phyloP scores from a whole-genome alignment of 2,797 vertebrate genomes.

The Mergus octosetaceus region DNA sequence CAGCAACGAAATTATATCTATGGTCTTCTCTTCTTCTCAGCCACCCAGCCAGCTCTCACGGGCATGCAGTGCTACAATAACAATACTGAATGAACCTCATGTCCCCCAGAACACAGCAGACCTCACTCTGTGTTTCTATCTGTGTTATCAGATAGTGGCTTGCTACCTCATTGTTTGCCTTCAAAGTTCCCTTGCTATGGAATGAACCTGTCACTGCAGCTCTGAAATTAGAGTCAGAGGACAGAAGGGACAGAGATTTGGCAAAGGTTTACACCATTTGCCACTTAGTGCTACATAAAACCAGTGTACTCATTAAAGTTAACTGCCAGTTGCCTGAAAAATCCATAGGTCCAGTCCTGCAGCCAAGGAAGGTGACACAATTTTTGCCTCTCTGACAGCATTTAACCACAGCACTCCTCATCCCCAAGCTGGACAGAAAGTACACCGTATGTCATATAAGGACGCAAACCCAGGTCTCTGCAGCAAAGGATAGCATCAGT shows the following conservation, averaged over 20 bases:
- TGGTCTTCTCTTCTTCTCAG: neutral
- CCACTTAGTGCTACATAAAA: neutral
- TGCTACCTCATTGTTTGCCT: neutral
- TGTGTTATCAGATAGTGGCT: neutral
- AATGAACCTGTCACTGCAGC: neutral
- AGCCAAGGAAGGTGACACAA: neutral
- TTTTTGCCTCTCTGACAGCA: neutral
- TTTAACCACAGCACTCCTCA: neutral
- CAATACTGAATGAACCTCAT: neutral
- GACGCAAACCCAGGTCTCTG: neutral
- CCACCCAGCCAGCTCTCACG: neutral
- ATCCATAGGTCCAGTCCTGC: neutral
- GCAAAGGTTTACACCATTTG: neutral
- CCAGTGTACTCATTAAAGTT: neutral
- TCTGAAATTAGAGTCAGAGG: neutral
- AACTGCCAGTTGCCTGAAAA: neutral
- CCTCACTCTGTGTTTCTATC: neutral
- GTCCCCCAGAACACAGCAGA: neutral
- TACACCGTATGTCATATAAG: neutral
- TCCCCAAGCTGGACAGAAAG: neutral
- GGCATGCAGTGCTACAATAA: neutral
- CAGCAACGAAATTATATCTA: neutral
- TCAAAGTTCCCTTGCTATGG: neutral
- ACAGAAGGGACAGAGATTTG: neutral
- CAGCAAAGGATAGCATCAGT: neutral